phyloP scores from a whole-genome alignment of 2,113 vertebrate species.

The Oxyruncus cristatus region DNA sequence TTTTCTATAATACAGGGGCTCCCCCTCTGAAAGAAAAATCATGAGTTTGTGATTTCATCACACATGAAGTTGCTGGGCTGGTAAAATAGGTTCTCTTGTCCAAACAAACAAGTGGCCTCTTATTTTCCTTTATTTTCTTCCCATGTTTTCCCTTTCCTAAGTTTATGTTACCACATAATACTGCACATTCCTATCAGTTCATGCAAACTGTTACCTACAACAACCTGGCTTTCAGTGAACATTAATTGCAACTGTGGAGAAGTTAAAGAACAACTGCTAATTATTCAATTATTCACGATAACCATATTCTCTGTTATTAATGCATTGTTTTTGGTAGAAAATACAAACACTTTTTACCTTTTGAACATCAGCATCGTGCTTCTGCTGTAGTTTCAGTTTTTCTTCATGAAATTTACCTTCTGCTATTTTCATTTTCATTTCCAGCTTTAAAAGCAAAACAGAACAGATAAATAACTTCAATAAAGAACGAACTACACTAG shows the following conservation, averaged over 20 bases:
- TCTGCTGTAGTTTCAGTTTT: conserved; percentile 90
- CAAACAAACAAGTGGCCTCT: neutral
- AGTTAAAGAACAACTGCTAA: neutral
- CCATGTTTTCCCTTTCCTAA: neutral
- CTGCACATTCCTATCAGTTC: neutral
- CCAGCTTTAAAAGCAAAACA: conserved; percentile 75
- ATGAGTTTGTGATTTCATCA: neutral
- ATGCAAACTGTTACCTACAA: neutral
- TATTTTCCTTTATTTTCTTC: neutral
- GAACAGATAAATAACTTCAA: neutral
- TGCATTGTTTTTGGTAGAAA: neutral
- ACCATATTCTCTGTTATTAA: neutral
- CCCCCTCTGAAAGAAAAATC: neutral
- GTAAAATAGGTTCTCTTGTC: neutral
- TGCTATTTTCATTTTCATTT: conserved; percentile 84
- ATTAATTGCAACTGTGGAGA: neutral
- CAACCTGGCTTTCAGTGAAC: neutral
- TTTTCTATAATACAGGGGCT: neutral
- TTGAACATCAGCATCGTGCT: conserved; percentile 88
- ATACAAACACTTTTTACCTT: conserved; percentile 76
- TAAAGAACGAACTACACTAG: neutral
- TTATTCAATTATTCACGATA: neutral
- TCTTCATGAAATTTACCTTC: conserved; percentile 92
- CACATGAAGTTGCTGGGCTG: neutral
- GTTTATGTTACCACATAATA: neutral